Percentiles rank a stretch among this genome's conserved stretches.
phyloP scores from a whole-genome alignment of 2,113 vertebrate species.

The Hymenochirus boettgeri region DNA sequence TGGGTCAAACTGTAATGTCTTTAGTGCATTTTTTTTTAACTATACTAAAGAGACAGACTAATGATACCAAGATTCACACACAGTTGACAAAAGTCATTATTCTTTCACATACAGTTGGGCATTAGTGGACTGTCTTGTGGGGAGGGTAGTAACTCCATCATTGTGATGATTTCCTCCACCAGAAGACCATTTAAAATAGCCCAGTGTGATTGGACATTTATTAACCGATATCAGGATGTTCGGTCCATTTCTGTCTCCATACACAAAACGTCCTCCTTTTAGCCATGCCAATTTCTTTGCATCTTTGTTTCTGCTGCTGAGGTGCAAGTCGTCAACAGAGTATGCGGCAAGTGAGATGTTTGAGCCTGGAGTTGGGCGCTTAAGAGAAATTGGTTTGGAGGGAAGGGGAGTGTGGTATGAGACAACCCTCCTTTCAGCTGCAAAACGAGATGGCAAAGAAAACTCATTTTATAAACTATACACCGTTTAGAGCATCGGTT shows the following conservation, averaged over 20 bases:
- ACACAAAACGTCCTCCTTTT: conserved; percentile 17
- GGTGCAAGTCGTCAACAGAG: conserved; percentile 23
- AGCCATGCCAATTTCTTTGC: conserved; percentile 35
- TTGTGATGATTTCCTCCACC: conserved; percentile 17
- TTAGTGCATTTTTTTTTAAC: conserved; percentile 1
- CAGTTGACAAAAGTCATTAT: not conserved
- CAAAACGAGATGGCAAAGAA: conserved; percentile 24
- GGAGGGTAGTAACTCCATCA: conserved; percentile 29
- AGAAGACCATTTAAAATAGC: conserved; percentile 20
- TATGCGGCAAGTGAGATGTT: conserved; percentile 17
- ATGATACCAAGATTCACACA: not conserved
- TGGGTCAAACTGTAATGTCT: not conserved
- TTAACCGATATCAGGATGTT: conserved; percentile 37
- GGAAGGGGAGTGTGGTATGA: conserved; percentile 18
- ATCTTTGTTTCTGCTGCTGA: conserved; percentile 27
- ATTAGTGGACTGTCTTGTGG: conserved; percentile 25
- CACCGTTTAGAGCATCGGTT: too few species aligned
- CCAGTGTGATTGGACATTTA: conserved; percentile 3
- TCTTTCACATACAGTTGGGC: not conserved
- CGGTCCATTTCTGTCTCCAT: conserved; percentile 34
- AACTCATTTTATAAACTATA: conserved; percentile 33
- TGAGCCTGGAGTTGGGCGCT: conserved; percentile 11
- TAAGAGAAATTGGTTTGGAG: conserved; percentile 34
- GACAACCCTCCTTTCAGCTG: conserved; percentile 30
- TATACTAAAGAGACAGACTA: not conserved